A percentile compares a stretch with the other conserved stretches of the same genome.
Conservation (phyloP, 53 echinoderm and acorn worm genomes). For the Echinometra lucunter region DNA sequence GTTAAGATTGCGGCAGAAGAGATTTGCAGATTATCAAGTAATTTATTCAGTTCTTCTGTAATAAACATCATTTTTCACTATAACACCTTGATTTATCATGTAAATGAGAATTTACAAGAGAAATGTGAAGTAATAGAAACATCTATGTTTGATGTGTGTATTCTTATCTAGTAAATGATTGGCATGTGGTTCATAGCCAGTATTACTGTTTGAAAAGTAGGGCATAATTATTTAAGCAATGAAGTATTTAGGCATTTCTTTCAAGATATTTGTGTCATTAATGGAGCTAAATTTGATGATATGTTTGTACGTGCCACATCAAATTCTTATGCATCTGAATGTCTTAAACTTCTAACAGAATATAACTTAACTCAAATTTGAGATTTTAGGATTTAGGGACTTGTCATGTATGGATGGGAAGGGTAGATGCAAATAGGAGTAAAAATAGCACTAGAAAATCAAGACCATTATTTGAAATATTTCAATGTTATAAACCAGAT, state of each 20-base stretch:
- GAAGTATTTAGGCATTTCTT: not conserved
- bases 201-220: not conserved
- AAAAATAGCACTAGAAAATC: not conserved
- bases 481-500: not conserved
- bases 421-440: not conserved
- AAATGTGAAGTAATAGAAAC: not conserved
- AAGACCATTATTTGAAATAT: not conserved
- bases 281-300: no score
- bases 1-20: not conserved
- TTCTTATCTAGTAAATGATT: not conserved
- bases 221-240: not conserved
- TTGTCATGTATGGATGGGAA: not conserved
- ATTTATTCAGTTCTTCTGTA: not conserved
- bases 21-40: not conserved
- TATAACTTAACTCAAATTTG: not conserved
- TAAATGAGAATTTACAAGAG: no score
- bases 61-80: not conserved
- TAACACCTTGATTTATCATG: not conserved
- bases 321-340: not conserved
- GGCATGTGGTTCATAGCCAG: not conserved
- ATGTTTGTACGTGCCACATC: no score
- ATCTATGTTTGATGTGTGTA: not conserved
- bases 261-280: no score
- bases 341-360: not conserved
- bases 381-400: not conserved